Base-by-base conservation (phyloP, 2,113 vertebrate species). In the Solea senegalensis region DNA sequence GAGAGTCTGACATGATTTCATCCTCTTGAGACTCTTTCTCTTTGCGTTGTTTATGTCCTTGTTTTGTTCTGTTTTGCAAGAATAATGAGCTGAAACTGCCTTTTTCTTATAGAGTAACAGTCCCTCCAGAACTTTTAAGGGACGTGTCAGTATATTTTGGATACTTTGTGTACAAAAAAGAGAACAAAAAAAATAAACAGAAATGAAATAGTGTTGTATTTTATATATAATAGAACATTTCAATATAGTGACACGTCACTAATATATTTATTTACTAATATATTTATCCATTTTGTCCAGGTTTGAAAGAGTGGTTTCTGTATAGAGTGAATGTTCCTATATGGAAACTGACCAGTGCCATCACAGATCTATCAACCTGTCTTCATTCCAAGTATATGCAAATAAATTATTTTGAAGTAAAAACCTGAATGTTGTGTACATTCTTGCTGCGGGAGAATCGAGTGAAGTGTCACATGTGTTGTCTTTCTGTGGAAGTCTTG, bases 231-330 rank as follows among this genome's bases (percentile, higher is more conserved):
- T 94, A 94, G 95, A 94, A 96, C 91, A 95, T 96, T 95, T 96
- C 95, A 97, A 94, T 97, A 96, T 95, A 95, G 94, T 94, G 94
- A 95, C 92, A 91, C 94, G 95, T 96, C 95, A 93, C 91, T 94
- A 96, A 97, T 96, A 95, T 98, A 98, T 98, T 98, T 98, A 98
- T 98, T 98, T 98, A 95, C 96, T 98, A 98, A 98, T 98, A 98
- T 98, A 98, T 98, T 98, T 98, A 98, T 98, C 96, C 96, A 95
- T 83, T 89, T 92, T 93, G 92, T 90, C 88, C 88, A 83, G 54
- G 90, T 94, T 90, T 95, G 92, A 92, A 89, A 85, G 77, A 88
- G 78, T 92, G 80, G 92, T 83, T 87, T 92, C 89, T 90, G 93
- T 92, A 84, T 90, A 93, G 88, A 87, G 79, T 84, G 93, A 95